Conservation (phyloP, 2,888 invertebrate species). For the Cephus nigrinus region DNA sequence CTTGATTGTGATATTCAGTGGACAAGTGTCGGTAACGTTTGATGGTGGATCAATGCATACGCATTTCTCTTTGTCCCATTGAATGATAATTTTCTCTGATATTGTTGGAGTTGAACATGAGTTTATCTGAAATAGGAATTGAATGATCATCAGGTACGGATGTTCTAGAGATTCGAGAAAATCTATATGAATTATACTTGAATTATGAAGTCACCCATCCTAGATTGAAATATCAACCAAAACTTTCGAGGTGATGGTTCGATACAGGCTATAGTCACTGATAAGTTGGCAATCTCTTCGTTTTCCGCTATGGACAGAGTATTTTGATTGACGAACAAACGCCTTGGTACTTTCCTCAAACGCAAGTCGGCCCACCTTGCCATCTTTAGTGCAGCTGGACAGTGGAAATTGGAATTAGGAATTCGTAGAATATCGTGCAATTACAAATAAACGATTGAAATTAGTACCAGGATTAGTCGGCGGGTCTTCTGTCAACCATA, state of each 20-base stretch:
- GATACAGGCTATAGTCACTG: slow-evolving; percentile 49
- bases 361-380: slow-evolving; percentile 45
- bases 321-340: slow-evolving; percentile 46
- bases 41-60: slow-evolving; percentile 29
- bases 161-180: background rate
- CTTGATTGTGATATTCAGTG: slow-evolving; percentile 31
- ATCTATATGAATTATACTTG: slow-evolving; percentile 27
- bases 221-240: slow-evolving; percentile 52
- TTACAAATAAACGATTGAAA: background rate
- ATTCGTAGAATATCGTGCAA: background rate
- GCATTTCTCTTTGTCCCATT: slow-evolving; percentile 30
- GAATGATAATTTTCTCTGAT: background rate
- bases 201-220: slow-evolving; percentile 56
- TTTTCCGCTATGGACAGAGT: slow-evolving; percentile 30
- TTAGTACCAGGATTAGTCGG: slow-evolving; percentile 42
- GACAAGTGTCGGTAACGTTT: slow-evolving; percentile 30
- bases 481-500: slow-evolving; percentile 46
- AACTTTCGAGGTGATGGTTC: slow-evolving; percentile 33
- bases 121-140: background rate
- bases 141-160: background rate
- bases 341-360: slow-evolving; percentile 48
- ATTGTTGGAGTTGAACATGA: background rate
- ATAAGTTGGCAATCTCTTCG: slow-evolving; percentile 26
- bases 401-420: background rate
- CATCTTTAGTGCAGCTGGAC: slow-evolving; percentile 39